Base-by-base conservation (phyloP, 2,888 invertebrate species). In the Penaeus monodon region DNA sequence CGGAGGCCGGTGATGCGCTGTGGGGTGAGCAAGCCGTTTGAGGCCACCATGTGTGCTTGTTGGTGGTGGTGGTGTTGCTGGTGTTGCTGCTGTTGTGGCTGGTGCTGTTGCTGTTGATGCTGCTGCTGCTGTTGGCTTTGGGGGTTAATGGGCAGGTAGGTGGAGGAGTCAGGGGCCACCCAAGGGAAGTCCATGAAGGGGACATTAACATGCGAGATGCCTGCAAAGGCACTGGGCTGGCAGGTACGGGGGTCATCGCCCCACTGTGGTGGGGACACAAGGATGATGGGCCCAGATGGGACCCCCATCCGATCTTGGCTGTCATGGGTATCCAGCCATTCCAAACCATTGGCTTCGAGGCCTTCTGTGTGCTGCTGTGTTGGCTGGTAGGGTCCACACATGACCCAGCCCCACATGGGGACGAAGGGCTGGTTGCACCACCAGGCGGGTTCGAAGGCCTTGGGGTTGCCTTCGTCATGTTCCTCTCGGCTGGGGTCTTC, bases 101-200 rank as follows among this genome's bases (percentile, higher is more conserved):
- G 57, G 1, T 57, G 57, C 57, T 57, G 57, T 6, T 57, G 57
- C 57, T 57, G 57, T 57, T 57, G 57, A 8, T 57, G 57, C 14
- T 57, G 57, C 57, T 57, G 74, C 27, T 82, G 22, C 57, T 49
- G 14, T 63, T 64, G 76, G 74, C 64, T 49, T 49, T 83, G 83
- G 76, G 64, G 83, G n/a, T 76, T 74, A 73, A 64, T 65, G 74
- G 65, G n/a, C 44, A 76, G 17, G 83, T 63, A 38, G 33, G 83
- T 29, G 83, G 63, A 63, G 73, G 76, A 65, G 65, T 83, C 76
- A 44, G 65, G 38, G 83, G 76, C 76, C 64, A 83, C 20, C 76
- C 83, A 76, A 76, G 38, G 20, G 83, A 65, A 24, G 44, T 66
- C 83, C 78, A 84, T 57, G 84, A 84, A 44, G 77, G 84, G 68